Conservation (phyloP, 2,888 invertebrate species). For the Tortrix viridana region DNA sequence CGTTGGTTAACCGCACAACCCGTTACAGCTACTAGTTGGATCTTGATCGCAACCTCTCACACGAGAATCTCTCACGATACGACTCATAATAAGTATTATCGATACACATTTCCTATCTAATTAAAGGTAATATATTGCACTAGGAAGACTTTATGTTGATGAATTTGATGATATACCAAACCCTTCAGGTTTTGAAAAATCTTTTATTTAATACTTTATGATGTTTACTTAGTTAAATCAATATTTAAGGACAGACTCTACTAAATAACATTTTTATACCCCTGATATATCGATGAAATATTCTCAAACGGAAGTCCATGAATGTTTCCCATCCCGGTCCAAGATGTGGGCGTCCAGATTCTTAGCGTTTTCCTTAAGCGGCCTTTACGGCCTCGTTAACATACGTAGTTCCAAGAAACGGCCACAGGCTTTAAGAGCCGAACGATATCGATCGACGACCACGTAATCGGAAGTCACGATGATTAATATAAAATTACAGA, state of each 20-base stretch:
- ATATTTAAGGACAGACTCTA: not conserved
- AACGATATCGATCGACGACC: slow-evolving; percentile 16
- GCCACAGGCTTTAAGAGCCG: slow-evolving; percentile 2
- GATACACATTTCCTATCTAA: slow-evolving; percentile 15
- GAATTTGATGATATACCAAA: too few relatives aligned
- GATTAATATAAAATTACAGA: slow-evolving; percentile 17
- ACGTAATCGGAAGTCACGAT: slow-evolving; percentile 39
- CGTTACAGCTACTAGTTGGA: slow-evolving; percentile 28
- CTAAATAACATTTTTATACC: not conserved
- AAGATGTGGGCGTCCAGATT: slow-evolving; percentile 52
- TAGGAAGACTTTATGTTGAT: too few relatives aligned
- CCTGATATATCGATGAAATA: not conserved
- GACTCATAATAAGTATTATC: slow-evolving; percentile 48
- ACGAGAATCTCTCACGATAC: slow-evolving; percentile 74
- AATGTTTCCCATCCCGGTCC: slow-evolving; percentile 34
- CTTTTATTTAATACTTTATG: too few relatives aligned
- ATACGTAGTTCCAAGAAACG: slow-evolving; percentile 49
- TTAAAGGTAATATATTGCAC: not conserved
- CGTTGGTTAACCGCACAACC: slow-evolving; percentile 6
- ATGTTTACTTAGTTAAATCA: not conserved
- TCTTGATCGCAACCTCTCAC: slow-evolving; percentile 55
- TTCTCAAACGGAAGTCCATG: slow-evolving; percentile 29
- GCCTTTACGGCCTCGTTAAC: slow-evolving; percentile 47
- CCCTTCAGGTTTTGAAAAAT: too few relatives aligned
- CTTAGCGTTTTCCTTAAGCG: slow-evolving; percentile 56